Evolutionary conservation across 2,113 vertebrate genomes (phyloP).

Genomic region (Sinocyclocheilus maitianheensis): DNA sequence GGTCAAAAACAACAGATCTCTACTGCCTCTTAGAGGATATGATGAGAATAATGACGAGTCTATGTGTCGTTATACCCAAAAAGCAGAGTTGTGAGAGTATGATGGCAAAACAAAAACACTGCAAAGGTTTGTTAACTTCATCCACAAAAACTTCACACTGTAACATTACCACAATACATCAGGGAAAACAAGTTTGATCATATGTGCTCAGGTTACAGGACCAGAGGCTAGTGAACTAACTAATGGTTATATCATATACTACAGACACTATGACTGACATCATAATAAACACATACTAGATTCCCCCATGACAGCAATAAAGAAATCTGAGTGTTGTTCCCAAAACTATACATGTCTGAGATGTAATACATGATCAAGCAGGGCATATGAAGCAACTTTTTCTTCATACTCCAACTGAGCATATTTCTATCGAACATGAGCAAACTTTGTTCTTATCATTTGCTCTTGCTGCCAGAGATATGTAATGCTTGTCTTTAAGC

Average conservation of each 20-base stretch:
- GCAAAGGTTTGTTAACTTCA: neutral
- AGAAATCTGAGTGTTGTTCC: slow-evolving; percentile 33
- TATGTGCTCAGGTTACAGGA: slow-evolving; percentile 35
- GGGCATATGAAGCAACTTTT: neutral
- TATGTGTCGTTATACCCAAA: neutral
- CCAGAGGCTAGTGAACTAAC: neutral
- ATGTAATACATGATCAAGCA: neutral
- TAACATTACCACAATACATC: slow-evolving; percentile 38
- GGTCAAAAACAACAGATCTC: neutral
- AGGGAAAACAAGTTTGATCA: slow-evolving; percentile 46
- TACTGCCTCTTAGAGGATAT: slow-evolving; percentile 23
- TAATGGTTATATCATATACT: neutral
- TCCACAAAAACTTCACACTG: neutral
- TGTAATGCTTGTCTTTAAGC: neutral
- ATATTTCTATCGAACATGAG: neutral
- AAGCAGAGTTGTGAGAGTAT: neutral
- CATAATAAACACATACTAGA: neutral
- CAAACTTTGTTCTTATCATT: neutral
- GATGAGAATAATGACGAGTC: neutral
- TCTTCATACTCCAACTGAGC: neutral
- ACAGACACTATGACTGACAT: neutral
- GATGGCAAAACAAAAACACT: neutral
- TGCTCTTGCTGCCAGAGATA: neutral
- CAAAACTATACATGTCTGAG: slow-evolving; percentile 2
- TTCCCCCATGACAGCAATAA: slow-evolving; percentile 11